Evolutionary conservation across 2,888 invertebrate species (phyloP), one percentile per base, ranked within the genome.

Genomic region (Trimorus sp.): DNA sequence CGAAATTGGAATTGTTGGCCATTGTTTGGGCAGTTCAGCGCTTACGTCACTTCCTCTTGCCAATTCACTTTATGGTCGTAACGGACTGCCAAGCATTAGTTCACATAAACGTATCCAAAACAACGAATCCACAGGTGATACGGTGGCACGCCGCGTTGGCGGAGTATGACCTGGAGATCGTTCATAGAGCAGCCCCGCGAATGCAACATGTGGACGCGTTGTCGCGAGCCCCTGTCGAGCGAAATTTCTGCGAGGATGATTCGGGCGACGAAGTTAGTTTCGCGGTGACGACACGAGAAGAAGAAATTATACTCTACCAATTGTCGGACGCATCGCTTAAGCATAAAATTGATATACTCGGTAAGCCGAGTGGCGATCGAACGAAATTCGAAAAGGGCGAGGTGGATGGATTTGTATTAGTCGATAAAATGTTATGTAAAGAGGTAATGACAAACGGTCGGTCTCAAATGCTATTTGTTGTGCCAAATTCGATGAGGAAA

Each of bases 401-500:
- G 4, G 45, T 53, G 6, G 26, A 36, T 8, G 58, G 15, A 14
- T 73, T 54, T 38, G 1, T 1, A 1, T 54, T 73, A 12, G 5
- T 37, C 1, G 42, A 63, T 5, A 62, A 62, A 11, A 6, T 73
- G 38, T 56, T 73, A 38, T 73, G 53, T 56, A 73, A 62, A 15
- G 6, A 15, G 7, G 40, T 48, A 7, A 11, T 6, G 36, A 53
- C 8, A 56, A 56, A 36, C 45, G 45, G n/a, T 12, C 45, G 45
- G n/a, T 9, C n/a, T 37, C 58, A 38, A 48, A 36, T 26, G 6
- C n/a, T 59, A 15, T 38, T 59, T 69, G 58, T 69, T 1, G 42
- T 69, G 12, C 69, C 70, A 5, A 2, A 7, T 9, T 9, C 40
- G 7, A 70, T 70, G 70, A 40, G 84, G 7, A 84, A 83, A n/a